A percentile compares a stretch with the other conserved stretches of the same genome.
phyloP scores from a whole-genome alignment of 2,113 vertebrate species.

The Psephotus haematonotus region DNA sequence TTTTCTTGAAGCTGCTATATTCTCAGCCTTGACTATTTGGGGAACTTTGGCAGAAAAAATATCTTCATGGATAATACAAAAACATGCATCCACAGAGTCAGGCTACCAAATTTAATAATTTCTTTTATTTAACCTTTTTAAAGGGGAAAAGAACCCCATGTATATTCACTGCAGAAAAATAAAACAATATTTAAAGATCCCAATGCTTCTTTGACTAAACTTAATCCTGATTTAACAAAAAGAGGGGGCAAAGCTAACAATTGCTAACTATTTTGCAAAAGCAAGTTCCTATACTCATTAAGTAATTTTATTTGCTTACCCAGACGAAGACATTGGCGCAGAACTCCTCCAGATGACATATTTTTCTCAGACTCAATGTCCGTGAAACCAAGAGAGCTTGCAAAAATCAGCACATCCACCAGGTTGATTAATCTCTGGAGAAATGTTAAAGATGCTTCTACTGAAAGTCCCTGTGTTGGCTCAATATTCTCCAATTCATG shows the following conservation, averaged over 20 bases:
- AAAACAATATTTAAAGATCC: background rate
- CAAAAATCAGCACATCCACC: slow-evolving; percentile 95
- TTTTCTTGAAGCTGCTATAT: background rate
- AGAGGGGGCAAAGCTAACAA: background rate
- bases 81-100: background rate
- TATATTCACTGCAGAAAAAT: background rate
- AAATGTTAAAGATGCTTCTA: slow-evolving; percentile 92
- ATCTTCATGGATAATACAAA: background rate
- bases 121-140: background rate
- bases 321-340: slow-evolving; percentile 93
- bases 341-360: slow-evolving; percentile 95
- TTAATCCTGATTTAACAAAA: background rate
- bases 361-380: slow-evolving; percentile 99
- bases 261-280: background rate
- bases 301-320: slow-evolving; percentile 74
- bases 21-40: background rate
- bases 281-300: background rate
- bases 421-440: slow-evolving; percentile 92
- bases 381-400: slow-evolving; percentile 94
- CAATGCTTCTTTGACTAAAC: background rate
- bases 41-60: background rate
- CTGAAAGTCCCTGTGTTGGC: slow-evolving; percentile 89
- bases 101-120: background rate
- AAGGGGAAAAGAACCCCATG: background rate
- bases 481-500: slow-evolving; percentile 95